Base-by-base conservation (phyloP, 1,140 invertebrate genomes). In the Aphidius ervi region DNA sequence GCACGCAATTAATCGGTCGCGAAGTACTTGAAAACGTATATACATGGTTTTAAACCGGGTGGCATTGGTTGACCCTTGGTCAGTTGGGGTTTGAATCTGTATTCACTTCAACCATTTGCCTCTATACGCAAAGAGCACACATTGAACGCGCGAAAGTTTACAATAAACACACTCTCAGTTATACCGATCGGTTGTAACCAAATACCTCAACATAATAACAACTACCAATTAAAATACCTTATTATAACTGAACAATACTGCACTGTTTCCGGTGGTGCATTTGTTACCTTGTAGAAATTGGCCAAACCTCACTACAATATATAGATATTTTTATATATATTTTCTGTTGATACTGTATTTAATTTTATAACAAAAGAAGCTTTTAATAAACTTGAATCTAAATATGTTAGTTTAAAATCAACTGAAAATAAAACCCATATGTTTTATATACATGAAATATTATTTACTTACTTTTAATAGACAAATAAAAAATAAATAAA, bases 201-300 rank as follows among this genome's bases (percentile, higher is more conserved):
- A 56, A 46, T 56, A 23, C n/a, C 62, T 62, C 39, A 67, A 67
- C 63, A 67, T 67, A 65, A 67, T 67, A 70, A 74, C 67, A 66
- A 65, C 63, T 49, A 67, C 69, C 70, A 75, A 75, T 75, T 75
- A 73, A 75, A 75, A 75, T 75, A 72, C 73, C 72, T 74, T 74
- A 73, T 71, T 75, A 75, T 63, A 58, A 58, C 49, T 62, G 64
- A 67, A 74, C 70, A 70, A 73, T 73, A 67, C 65, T 58, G 59
- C 66, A 16, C 23, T 31, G 2, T 31, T 31, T 31, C 4, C 4
- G 23, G 2, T 31, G 23, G 23, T 31, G 23, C 23, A 4, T 31
- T 31, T 31, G 23, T 31, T 31, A 31, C 23, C 23, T 31, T 31
- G 23, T 31, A 31, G 4, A 31, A 31, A 31, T 31, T 4, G 2